phyloP scores from a whole-genome alignment of 2,888 invertebrate genomes.

The Xestia c-nigrum region DNA sequence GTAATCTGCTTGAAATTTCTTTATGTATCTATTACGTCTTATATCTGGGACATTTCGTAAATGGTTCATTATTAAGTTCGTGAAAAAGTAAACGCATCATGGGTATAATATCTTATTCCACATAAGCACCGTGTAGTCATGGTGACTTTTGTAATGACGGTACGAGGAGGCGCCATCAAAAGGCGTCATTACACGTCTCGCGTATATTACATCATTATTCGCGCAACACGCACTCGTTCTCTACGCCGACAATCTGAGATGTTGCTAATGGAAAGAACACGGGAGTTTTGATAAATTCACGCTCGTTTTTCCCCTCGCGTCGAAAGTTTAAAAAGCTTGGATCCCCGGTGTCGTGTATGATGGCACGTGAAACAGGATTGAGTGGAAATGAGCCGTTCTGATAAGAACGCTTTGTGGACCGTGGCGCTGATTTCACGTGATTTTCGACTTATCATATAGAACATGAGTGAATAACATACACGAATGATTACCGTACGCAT shows the following conservation, averaged over 20 bases:
- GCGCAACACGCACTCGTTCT: slow-evolving; percentile 78
- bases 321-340: slow-evolving; percentile 78
- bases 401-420: slow-evolving; percentile 78
- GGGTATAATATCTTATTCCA: slow-evolving; percentile 80
- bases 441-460: slow-evolving; percentile 43
- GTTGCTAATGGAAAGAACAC: slow-evolving; percentile 88
- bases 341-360: slow-evolving; percentile 73
- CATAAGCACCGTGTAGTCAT: slow-evolving; percentile 77
- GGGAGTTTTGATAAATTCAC: slow-evolving; percentile 86
- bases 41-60: slow-evolving; percentile 54
- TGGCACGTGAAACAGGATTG: slow-evolving; percentile 81
- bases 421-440: slow-evolving; percentile 61
- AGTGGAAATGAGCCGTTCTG: slow-evolving; percentile 85
- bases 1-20: slow-evolving; percentile 51
- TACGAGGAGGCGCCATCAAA: slow-evolving; percentile 80
- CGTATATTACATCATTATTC: slow-evolving; percentile 86
- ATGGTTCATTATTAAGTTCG: slow-evolving; percentile 69
- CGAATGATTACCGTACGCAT: neutral
- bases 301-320: slow-evolving; percentile 76
- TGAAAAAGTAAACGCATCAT: slow-evolving; percentile 78
- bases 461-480: slow-evolving; percentile 16
- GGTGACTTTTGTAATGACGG: slow-evolving; percentile 85
- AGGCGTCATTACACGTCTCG: slow-evolving; percentile 84
- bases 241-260: slow-evolving; percentile 86
- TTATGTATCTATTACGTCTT: slow-evolving; percentile 40